Evolutionary conservation across 2,797 vertebrate species (phyloP).

Genomic region (Peromyscus melanophrys): DNA sequence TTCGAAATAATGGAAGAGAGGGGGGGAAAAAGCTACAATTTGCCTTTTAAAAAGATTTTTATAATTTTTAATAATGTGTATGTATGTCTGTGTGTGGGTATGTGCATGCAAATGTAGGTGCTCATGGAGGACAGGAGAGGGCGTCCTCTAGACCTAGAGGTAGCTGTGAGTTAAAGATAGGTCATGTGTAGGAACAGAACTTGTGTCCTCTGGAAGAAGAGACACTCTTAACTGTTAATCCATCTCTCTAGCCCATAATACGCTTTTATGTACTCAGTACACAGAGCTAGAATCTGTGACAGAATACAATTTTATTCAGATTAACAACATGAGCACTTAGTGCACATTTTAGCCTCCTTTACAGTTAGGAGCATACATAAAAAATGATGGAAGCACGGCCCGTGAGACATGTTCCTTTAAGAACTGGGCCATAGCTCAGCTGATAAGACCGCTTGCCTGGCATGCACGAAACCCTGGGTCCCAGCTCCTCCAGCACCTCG

Average conservation of each 20-base stretch:
- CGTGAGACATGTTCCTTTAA: neutral
- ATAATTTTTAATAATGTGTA: neutral
- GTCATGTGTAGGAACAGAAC: neutral
- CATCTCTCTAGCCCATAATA: neutral
- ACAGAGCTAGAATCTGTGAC: slow-evolving; percentile 39
- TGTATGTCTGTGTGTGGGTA: neutral
- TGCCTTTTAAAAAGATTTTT: neutral
- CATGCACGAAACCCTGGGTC: neutral
- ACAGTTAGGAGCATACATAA: neutral
- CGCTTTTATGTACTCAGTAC: slow-evolving; percentile 5
- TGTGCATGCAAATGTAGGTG: neutral
- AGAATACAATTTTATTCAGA: slow-evolving; percentile 40
- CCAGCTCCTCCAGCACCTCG: neutral
- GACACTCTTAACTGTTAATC: neutral
- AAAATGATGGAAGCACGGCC: neutral
- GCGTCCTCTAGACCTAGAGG: neutral
- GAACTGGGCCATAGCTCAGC: neutral
- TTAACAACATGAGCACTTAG: neutral
- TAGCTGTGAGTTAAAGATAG: neutral
- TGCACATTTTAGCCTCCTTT: slow-evolving; percentile 17
- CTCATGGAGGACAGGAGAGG: neutral
- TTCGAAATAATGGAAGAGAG: slow-evolving; percentile 27
- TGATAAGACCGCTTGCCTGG: neutral
- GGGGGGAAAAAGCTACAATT: neutral
- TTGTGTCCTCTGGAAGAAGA: neutral